Conservation (phyloP, 2,888 invertebrate species). For the Cyrtodaria siliqua region DNA sequence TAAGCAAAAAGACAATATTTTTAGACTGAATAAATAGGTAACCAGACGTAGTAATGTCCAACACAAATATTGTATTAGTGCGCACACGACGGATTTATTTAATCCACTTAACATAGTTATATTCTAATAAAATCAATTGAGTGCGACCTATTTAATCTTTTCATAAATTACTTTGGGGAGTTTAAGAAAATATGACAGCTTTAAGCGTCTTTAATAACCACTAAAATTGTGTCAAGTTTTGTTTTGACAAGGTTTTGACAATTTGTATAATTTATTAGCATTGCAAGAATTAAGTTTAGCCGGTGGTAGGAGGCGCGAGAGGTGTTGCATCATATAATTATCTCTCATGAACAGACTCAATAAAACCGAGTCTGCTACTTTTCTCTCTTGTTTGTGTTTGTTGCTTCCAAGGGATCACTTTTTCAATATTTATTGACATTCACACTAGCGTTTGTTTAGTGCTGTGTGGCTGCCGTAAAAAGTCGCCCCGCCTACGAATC, state of each 20-base stretch:
- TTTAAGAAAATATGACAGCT: slow-evolving; percentile 18
- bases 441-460: no score
- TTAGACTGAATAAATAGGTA: neutral
- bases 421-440: no score
- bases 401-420: no score
- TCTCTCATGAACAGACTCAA: no score
- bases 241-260: neutral
- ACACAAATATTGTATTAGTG: neutral
- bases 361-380: no score
- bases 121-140: slow-evolving; percentile 6
- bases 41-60: slow-evolving; percentile 8
- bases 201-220: slow-evolving; percentile 13
- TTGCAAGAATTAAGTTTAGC: no score
- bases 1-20: neutral
- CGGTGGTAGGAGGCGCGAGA: no score
- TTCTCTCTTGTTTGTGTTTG: no score
- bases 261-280: neutral
- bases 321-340: no score
- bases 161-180: slow-evolving; percentile 5
- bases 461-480: no score
- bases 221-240: slow-evolving; percentile 11
- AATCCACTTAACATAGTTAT: slow-evolving; percentile 8
- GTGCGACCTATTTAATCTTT: slow-evolving; percentile 11
- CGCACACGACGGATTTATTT: slow-evolving; percentile 8
- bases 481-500: no score